phyloP scores from a whole-genome alignment of 1,140 invertebrate genomes.

The Ephestia elutella region DNA sequence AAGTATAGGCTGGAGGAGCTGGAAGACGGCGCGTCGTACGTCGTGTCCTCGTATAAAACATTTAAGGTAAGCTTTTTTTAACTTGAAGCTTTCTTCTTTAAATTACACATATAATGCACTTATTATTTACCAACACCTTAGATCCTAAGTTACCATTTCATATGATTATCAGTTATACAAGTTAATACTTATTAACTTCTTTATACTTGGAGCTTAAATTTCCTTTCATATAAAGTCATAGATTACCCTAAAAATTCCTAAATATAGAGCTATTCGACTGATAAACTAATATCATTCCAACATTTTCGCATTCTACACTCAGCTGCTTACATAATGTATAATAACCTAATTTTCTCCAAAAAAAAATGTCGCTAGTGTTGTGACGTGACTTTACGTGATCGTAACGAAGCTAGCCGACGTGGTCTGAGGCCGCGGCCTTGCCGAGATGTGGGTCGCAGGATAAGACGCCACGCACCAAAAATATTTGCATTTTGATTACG shows the following conservation, averaged over 20 bases:
- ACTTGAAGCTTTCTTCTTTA: too few species aligned
- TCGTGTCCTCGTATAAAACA: slow-evolving; percentile 93
- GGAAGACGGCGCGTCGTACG: slow-evolving; percentile 91
- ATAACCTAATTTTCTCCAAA: neutral
- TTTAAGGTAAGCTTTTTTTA: slow-evolving; percentile 83
- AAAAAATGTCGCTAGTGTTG: slow-evolving; percentile 11
- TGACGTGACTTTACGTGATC: slow-evolving; percentile 10
- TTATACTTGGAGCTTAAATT: too few species aligned
- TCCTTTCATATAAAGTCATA: too few species aligned
- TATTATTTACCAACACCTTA: too few species aligned
- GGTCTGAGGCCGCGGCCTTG: slow-evolving; percentile 53
- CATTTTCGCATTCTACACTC: too few species aligned
- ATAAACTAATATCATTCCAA: too few species aligned
- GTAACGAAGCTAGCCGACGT: slow-evolving; percentile 7
- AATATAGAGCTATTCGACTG: too few species aligned
- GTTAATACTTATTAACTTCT: too few species aligned
- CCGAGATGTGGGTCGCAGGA: slow-evolving; percentile 65
- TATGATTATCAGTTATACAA: too few species aligned
- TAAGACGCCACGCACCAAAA: slow-evolving; percentile 64
- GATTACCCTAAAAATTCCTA: too few species aligned
- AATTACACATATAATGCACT: too few species aligned
- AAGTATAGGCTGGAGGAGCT: slow-evolving; percentile 90
- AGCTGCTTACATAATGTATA: neutral
- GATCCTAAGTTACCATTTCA: too few species aligned
- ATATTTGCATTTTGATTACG: slow-evolving; percentile 69